These are phyloP conservation scores for Catharus bicknelli DNA, from an alignment of 2,113 vertebrate genomes.

Conservation along the genomic window DNA sequence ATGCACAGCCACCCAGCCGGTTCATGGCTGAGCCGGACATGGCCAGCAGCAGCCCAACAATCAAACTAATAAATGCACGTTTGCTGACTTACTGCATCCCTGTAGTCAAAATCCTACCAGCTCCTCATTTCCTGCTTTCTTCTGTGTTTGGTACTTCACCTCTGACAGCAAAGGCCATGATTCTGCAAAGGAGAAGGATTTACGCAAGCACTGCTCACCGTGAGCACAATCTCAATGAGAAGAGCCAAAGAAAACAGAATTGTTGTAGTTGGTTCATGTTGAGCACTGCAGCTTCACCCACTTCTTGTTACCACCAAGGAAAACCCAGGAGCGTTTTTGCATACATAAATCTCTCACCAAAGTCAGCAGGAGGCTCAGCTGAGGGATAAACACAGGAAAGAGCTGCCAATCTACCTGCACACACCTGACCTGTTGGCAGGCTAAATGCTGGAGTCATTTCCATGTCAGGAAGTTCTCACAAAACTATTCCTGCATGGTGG, in stretches of 20 bases:
- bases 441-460: background rate
- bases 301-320: background rate
- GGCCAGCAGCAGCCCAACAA: background rate
- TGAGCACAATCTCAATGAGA: background rate
- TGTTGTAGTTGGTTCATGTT: rapidly evolving
- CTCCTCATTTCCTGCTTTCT: background rate
- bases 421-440: background rate
- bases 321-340: background rate
- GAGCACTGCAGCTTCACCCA: background rate
- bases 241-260: background rate
- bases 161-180: background rate
- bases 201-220: rapidly evolving
- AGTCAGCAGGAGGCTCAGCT: background rate
- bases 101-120: background rate
- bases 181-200: background rate
- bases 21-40: background rate
- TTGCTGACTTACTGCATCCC: background rate
- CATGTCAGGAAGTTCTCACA: background rate
- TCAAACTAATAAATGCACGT: background rate
- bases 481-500: background rate
- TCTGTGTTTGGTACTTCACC: background rate
- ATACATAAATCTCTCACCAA: background rate
- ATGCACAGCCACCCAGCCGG: background rate
- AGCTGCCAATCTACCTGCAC: background rate
- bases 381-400: background rate